Evolutionary conservation across 2,113 vertebrate species (phyloP), one percentile per base, ranked within the genome.

Genomic region (Cyprinodon brontotheroides): DNA sequence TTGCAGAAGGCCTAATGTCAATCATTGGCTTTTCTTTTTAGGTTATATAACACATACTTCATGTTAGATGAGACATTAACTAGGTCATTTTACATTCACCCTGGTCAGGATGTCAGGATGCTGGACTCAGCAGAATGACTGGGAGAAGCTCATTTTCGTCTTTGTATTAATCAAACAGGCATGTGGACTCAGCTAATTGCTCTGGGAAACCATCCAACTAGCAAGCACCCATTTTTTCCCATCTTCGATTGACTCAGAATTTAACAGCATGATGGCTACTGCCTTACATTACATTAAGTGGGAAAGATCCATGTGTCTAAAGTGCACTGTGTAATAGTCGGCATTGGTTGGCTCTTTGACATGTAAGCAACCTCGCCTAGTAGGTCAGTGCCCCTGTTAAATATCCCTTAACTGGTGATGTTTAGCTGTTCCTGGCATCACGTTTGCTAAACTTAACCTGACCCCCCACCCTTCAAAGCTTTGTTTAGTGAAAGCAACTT

Each of bases 111-210:
- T 62, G 77, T 73, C 65, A 57, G 61, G 70, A 48, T 50, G 65
- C 61, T 47, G 36, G 43, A 41, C 57, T 69, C 40, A 39, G 68
- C 71, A 78, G 47, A 86, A 75, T 65, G 72, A 60, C 77, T 62
- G 59, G 62, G 43, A 82, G 81, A 82, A 85, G 78, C 78, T 88
- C 68, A 91, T 92, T 89, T 89, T 88, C 87, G 81, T 86, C 70
- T 78, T 72, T 82, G 82, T 91, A 92, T 93, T 93, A 90, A 93
- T 92, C 92, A 91, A 89, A 89, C 90, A 88, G 90, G 82, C 89
- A 80, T 86, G 85, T 91, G 89, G 87, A 84, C 89, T 92, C 76
- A 82, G 87, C 86, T 92, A 91, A 91, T 91, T 89, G 86, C 89
- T 89, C 91, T 85, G 89, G 92, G 93, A 94, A 87, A 76, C 78